These are phyloP conservation scores for Tenodera sinensis DNA, from an alignment of 2,888 invertebrate genomes.

Conservation along the genomic window DNA sequence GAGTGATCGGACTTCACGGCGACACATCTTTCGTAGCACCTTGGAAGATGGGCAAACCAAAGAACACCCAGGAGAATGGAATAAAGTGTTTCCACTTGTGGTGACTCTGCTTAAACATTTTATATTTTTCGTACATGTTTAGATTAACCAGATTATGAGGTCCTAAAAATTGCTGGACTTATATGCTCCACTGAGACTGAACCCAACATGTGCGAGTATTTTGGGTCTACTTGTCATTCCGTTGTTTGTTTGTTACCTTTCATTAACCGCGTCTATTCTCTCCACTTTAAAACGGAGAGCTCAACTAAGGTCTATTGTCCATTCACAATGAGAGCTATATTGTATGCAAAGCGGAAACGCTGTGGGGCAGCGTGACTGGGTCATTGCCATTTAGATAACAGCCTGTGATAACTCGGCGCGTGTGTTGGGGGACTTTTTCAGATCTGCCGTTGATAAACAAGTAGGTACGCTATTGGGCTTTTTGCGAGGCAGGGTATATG, in stretches of 20 bases:
- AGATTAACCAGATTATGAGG: no score
- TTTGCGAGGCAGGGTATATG: neutral
- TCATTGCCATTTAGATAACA: neutral
- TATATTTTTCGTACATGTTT: no score
- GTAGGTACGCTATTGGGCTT: neutral
- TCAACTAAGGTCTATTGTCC: neutral
- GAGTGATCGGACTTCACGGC: no score
- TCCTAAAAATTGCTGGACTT: no score
- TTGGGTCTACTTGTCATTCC: no score
- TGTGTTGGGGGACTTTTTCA: neutral
- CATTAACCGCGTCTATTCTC: neutral
- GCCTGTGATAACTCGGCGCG: neutral
- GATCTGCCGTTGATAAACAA: neutral
- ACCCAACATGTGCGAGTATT: no score
- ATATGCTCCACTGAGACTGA: no score
- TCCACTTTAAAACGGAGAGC: neutral
- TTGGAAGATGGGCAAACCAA: no score
- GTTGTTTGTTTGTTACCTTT: neutral
- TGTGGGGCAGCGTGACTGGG: neutral
- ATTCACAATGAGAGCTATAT: neutral
- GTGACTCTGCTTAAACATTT: no score
- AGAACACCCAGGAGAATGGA: no score
- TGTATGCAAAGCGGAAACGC: neutral
- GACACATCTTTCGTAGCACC: no score
- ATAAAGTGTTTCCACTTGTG: no score